These are phyloP conservation scores for Ectemnius lituratus DNA, from an alignment of 2,888 invertebrate species.

Conservation along the genomic window DNA sequence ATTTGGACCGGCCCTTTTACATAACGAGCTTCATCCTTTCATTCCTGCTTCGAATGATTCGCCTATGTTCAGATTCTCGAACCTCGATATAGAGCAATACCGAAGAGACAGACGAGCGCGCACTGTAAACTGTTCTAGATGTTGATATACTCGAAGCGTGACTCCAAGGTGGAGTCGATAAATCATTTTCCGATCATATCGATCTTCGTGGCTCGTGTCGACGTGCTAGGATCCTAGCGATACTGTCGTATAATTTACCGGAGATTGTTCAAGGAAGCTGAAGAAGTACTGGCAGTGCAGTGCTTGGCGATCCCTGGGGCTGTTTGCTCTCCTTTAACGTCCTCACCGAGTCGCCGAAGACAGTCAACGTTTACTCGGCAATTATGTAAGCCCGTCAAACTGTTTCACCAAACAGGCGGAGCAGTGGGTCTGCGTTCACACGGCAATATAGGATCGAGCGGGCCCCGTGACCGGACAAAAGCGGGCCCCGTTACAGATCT, in stretches of 20 bases:
- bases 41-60: slow-evolving; percentile 23
- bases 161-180: slow-evolving; percentile 18
- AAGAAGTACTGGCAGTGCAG: slow-evolving; percentile 13
- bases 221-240: slow-evolving; percentile 12
- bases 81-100: too few relatives aligned
- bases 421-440: slow-evolving; percentile 67
- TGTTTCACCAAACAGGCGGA: slow-evolving; percentile 74
- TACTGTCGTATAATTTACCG: slow-evolving; percentile 30
- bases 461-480: background rate
- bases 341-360: slow-evolving; percentile 61
- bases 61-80: too few relatives aligned
- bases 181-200: slow-evolving; percentile 39
- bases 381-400: slow-evolving; percentile 76
- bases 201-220: slow-evolving; percentile 32
- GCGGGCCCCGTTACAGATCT: slow-evolving; percentile 71
- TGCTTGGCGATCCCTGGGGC: slow-evolving; percentile 28
- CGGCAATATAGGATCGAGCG: slow-evolving; percentile 55
- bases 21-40: slow-evolving; percentile 60
- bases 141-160: background rate
- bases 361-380: slow-evolving; percentile 75
- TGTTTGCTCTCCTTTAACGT: slow-evolving; percentile 67
- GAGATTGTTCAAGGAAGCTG: slow-evolving; percentile 9
- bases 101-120: too few relatives aligned
- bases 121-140: too few relatives aligned
- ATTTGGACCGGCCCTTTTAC: slow-evolving; percentile 70